These are phyloP conservation scores for Melierax canorus DNA, from an alignment of 2,113 vertebrate genomes.

Conservation along the genomic window DNA sequence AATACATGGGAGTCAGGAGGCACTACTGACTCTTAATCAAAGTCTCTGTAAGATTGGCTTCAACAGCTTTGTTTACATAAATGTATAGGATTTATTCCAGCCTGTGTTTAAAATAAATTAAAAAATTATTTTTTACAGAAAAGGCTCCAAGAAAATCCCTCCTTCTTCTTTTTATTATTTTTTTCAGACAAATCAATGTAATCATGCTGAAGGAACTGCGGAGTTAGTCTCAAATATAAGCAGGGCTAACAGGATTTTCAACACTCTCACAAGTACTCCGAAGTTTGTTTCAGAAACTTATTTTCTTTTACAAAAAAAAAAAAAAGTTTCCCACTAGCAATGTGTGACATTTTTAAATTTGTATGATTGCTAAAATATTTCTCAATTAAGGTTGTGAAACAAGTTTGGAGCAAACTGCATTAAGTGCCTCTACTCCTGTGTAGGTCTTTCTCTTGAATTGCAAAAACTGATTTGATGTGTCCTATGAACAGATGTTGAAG, in stretches of 20 bases:
- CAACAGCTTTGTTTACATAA: neutral
- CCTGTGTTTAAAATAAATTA: neutral
- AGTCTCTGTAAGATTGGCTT: neutral
- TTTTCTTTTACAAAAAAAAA: neutral
- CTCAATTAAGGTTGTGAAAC: neutral
- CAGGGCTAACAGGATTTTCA: neutral
- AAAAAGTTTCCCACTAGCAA: neutral
- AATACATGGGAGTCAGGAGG: neutral
- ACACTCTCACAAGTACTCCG: neutral
- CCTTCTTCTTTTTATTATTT: neutral
- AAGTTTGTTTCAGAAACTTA: neutral
- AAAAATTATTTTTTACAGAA: neutral
- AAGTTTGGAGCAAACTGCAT: neutral
- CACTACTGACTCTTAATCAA: neutral
- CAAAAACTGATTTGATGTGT: neutral
- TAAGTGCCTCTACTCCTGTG: neutral
- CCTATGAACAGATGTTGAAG: neutral
- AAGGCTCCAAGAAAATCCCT: neutral
- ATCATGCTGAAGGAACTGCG: neutral
- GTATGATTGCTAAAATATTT: neutral
- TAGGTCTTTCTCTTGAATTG: neutral
- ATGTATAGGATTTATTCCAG: neutral
- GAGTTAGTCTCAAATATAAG: neutral
- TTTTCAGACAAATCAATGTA: neutral
- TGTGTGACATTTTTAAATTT: neutral